Evolutionary conservation across 2,113 vertebrate genomes (phyloP), one percentile per base, ranked within the genome.

Genomic region (Vicugna pacos): DNA sequence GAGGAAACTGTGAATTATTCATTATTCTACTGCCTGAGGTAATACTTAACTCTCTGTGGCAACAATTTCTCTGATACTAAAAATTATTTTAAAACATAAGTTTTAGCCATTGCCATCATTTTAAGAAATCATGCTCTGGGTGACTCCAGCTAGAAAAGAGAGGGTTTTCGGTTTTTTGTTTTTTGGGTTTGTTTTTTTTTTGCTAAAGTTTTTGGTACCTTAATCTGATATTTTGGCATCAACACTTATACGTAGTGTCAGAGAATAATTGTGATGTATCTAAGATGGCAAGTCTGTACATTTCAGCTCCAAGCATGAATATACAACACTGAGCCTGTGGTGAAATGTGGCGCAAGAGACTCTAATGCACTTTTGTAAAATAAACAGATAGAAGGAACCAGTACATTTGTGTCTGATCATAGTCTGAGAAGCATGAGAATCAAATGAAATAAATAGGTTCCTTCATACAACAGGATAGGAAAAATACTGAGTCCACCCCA

Each of bases 41-140:
- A 89, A 85, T 77, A 76, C 30, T 79, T 93, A 70, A 64, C 38
- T 75, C 84, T 42, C 19, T 73, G 0, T 16, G 20, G 38, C 76
- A 38, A 72, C 58, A 48, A 28, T 62, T 67, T 95, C 89, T 90
- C 64, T 94, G 62, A 79, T 15, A 42, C 32, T 62, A 42, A 83
- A 50, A 87, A 69, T 35, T 96, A 35, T 56, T 93, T 73, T 24
- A 46, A 95, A 91, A 64, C 35, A 24, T 32, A 24, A 38, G 19
- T 84, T 91, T 94, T 72, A 94, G 22, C 17, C 70, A 38, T 48
- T 88, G 14, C 13, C 72, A 17, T 77, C 72, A 58, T 89, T 94
- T 92, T 64, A 46, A 79, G 56, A 93, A 82, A 20, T 56, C 38
- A 70, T 42, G 58, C 82, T 50, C 92, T 70, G 6, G 42, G 62